phyloP scores from a whole-genome alignment of 2,888 invertebrate species.

The Erebia ligea region DNA sequence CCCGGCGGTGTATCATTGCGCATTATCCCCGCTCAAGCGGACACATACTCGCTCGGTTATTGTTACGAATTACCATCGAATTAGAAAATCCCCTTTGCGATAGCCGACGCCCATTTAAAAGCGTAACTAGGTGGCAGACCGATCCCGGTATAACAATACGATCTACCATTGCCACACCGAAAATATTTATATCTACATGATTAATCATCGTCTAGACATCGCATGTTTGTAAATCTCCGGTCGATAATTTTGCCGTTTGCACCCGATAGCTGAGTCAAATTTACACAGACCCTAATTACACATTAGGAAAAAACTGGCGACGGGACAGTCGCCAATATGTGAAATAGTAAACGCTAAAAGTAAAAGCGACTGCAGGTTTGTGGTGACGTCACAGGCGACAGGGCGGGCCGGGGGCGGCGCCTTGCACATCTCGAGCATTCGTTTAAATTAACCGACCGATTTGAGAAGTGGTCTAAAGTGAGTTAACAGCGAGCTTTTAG shows the following conservation, averaged over 20 bases:
- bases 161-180: constrained; percentile 21
- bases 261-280: constrained; percentile 69
- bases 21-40: constrained; percentile 69
- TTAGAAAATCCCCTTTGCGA: constrained; percentile 70
- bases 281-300: constrained; percentile 74
- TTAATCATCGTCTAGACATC: constrained; percentile 52
- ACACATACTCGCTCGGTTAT: constrained; percentile 60
- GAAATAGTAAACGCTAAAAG: constrained; percentile 74
- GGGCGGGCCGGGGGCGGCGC: constrained; percentile 78
- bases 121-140: constrained; percentile 80
- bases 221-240: constrained; percentile 51
- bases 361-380: constrained; percentile 64
- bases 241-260: constrained; percentile 58
- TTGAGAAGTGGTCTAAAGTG: constrained; percentile 65
- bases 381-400: constrained; percentile 79
- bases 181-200: constrained; percentile 36
- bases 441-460: constrained; percentile 55
- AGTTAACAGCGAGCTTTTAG: constrained; percentile 76
- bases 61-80: constrained; percentile 78
- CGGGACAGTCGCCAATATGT: constrained; percentile 80
- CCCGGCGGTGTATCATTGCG: constrained; percentile 74
- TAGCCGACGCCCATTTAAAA: constrained; percentile 61
- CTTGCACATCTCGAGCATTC: constrained; percentile 56
- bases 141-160: constrained; percentile 52
- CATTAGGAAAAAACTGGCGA: constrained; percentile 76